phyloP scores from a whole-genome alignment of 2,797 vertebrate genomes.

The Lagorchestes hirsutus region DNA sequence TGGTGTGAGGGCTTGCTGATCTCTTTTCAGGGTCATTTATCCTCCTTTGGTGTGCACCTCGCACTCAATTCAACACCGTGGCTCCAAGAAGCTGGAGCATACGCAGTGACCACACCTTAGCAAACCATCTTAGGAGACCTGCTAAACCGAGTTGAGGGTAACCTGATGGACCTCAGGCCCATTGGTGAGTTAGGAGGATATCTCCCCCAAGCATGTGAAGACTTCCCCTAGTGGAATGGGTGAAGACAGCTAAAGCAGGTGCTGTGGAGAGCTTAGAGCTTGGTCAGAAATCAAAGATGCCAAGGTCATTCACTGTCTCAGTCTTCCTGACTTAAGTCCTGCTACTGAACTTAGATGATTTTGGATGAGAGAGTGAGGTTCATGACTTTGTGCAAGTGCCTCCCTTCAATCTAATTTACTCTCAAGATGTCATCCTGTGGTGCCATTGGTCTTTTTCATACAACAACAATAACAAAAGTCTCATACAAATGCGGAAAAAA shows the following conservation, averaged over 20 bases:
- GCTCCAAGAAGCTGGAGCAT: background rate
- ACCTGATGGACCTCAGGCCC: background rate
- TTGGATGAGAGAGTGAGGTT: background rate
- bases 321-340: background rate
- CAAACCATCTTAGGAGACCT: background rate
- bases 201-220: background rate
- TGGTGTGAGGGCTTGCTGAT: background rate
- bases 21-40: background rate
- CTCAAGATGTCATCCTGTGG: background rate
- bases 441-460: background rate
- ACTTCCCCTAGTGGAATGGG: background rate
- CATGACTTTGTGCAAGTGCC: background rate
- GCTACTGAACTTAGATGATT: background rate
- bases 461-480: background rate
- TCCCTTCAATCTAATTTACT: background rate
- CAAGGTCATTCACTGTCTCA: background rate
- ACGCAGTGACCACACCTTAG: background rate
- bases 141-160: background rate
- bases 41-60: background rate
- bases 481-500: background rate
- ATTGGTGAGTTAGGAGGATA: background rate
- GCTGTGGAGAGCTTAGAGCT: background rate
- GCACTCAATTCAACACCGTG: background rate
- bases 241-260: background rate
- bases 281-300: background rate